Evolutionary conservation across 2,888 invertebrate genomes (phyloP).

Genomic region (Glomeris marginata): DNA sequence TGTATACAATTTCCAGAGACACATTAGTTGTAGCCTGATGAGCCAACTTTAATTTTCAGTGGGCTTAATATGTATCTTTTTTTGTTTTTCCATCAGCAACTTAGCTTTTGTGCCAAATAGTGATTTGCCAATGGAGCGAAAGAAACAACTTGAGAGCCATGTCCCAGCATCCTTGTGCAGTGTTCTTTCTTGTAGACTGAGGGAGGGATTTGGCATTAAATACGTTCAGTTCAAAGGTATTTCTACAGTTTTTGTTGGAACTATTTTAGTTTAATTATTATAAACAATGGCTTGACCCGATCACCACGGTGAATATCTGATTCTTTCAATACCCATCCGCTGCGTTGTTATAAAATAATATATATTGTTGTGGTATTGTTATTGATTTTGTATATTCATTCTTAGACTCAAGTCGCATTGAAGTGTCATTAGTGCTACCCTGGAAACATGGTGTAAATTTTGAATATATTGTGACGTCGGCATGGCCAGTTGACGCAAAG

Average conservation of each 20-base stretch:
- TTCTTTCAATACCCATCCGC: not conserved
- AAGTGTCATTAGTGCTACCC: constrained; percentile 48
- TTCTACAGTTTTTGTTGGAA: not conserved
- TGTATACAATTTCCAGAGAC: no score
- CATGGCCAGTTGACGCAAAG: constrained; percentile 37
- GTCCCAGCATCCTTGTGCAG: constrained; percentile 42
- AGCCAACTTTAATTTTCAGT: constrained; percentile 15
- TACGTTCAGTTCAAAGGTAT: constrained; percentile 28
- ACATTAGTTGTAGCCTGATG: no score
- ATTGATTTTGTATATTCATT: not conserved
- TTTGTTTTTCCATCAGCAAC: constrained; percentile 28
- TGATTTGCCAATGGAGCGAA: constrained; percentile 43
- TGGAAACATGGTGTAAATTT: constrained; percentile 57
- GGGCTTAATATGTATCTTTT: no score
- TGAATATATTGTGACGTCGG: constrained; percentile 45
- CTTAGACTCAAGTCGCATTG: constrained; percentile 35
- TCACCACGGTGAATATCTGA: not conserved
- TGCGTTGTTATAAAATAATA: no score
- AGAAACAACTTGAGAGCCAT: constrained; percentile 46
- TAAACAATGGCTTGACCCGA: not conserved
- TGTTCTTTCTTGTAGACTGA: constrained; percentile 51
- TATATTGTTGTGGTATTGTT: no score
- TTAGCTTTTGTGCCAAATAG: constrained; percentile 40
- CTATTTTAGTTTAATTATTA: constrained; percentile 18
- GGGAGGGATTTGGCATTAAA: constrained; percentile 58